Base-by-base conservation (phyloP, 2,888 invertebrate species). In the Hedychridium roseum region DNA sequence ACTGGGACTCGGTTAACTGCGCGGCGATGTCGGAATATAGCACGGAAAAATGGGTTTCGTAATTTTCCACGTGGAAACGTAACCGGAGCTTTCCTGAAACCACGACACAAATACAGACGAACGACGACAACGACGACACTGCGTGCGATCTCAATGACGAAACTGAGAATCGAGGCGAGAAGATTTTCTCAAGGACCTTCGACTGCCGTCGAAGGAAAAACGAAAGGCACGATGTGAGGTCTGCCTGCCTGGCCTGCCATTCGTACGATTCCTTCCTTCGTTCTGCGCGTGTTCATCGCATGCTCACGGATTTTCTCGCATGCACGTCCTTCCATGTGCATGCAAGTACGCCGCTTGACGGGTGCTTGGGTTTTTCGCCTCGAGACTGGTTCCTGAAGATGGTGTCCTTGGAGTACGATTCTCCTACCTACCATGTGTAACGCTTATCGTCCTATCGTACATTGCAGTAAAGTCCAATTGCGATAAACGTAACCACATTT, bases 101-200 rank as follows among this genome's bases (percentile, higher is more conserved):
- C n/a, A n/a, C n/a, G n/a, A n/a, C n/a, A n/a, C n/a, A n/a, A n/a
- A n/a, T n/a, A n/a, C n/a, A n/a, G n/a, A n/a, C n/a, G n/a, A n/a
- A n/a, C n/a, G n/a, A n/a, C n/a, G n/a, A n/a, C n/a, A n/a, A n/a
- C n/a, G n/a, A n/a, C n/a, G n/a, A n/a, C n/a, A 14, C 18, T 20
- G 36, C 36, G 21, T 36, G 16, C 46, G 41, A 49, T 71, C 65
- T 58, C 63, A 60, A 64, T 74, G 72, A 73, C 66, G 74, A 75
- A 76, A 74, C 69, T 68, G 70, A 63, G 69, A 72, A 73, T 69
- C 70, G 68, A 68, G 70, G 66, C 60, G 67, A 68, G 71, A 73
- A 68, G 71, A 76, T 74, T 74, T 73, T 66, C 70, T 74, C 77
- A 76, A 77, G 76, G 77, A 70, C 70, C 60, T 27, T 42, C 53